These are phyloP conservation scores for Eurytoma adleriae DNA, from an alignment of 2,888 invertebrate species.

Conservation along the genomic window DNA sequence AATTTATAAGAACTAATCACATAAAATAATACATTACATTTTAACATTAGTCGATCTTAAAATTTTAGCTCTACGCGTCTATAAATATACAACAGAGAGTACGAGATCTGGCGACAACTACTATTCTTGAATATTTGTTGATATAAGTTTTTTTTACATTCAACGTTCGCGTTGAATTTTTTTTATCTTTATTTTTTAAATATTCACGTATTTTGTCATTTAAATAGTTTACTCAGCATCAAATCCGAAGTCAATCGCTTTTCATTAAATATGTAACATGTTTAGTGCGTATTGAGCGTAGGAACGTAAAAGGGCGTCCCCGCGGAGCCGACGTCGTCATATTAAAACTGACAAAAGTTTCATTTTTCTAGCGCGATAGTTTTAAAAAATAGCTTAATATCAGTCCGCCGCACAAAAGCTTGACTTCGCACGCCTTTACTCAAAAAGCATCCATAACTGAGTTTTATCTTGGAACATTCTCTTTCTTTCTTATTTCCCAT, in stretches of 20 bases:
- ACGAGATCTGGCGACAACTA: conserved; percentile 47
- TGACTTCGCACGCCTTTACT: conserved; percentile 23
- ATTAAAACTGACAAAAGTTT: conserved; percentile 46
- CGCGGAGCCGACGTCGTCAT: conserved; percentile 37
- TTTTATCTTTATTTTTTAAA: not conserved
- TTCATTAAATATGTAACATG: conserved; percentile 29
- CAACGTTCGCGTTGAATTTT: conserved; percentile 28
- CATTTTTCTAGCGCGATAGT: conserved; percentile 32
- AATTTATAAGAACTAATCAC: conserved; percentile 19
- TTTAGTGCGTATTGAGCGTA: conserved; percentile 56
- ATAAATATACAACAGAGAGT: conserved; percentile 55
- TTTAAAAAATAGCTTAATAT: conserved; percentile 57
- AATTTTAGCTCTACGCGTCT: conserved; percentile 45
- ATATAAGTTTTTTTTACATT: conserved; percentile 27
- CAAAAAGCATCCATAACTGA: conserved; percentile 50
- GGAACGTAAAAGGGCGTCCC: conserved; percentile 56
- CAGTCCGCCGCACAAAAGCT: conserved; percentile 40
- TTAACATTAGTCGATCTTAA: conserved; percentile 23
- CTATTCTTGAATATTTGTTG: conserved; percentile 37
- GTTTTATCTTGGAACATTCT: conserved; percentile 41
- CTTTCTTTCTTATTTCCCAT: conserved; percentile 16
- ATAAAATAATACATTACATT: conserved; percentile 35
- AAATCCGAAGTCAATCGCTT: conserved; percentile 25
- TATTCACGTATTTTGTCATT: conserved; percentile 19
- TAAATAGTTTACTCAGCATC: conserved; percentile 30